Evolutionary conservation across 2,888 invertebrate genomes (phyloP).

Genomic region (Ernsta delagoae): DNA sequence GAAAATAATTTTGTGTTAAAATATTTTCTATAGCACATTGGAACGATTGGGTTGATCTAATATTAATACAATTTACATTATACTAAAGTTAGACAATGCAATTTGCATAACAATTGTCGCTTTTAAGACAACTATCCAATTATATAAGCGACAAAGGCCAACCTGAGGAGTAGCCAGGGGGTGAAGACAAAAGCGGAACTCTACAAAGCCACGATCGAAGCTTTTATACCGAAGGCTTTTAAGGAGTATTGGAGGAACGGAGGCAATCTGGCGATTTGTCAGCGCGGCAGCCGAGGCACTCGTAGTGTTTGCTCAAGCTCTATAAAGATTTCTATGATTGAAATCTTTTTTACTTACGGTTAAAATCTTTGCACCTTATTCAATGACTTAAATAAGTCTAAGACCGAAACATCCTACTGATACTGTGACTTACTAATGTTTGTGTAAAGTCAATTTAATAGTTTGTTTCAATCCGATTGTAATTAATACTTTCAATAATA

Average conservation of each 20-base stretch:
- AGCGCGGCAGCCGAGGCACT: background rate
- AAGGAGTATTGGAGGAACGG: slow-evolving; percentile 26
- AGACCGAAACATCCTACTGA: too few species aligned
- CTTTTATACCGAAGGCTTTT: slow-evolving; percentile 29
- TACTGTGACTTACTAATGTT: too few species aligned
- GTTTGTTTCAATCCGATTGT: too few species aligned
- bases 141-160: slow-evolving; percentile 20
- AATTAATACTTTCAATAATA: too few species aligned
- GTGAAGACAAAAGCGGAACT: slow-evolving; percentile 22
- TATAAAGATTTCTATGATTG: background rate
- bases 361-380: too few species aligned
- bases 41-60: background rate
- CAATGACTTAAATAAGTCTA: too few species aligned
- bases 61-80: background rate
- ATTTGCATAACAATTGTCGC: slow-evolving; percentile 6
- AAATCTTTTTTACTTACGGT: background rate
- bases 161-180: slow-evolving; percentile 6
- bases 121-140: slow-evolving; percentile 19
- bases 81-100: background rate
- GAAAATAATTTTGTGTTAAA: background rate
- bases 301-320: slow-evolving; percentile 15
- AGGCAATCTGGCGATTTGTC: slow-evolving; percentile 28
- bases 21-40: background rate
- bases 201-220: slow-evolving; percentile 31
- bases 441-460: too few species aligned